Evolutionary conservation across 2,113 vertebrate species (phyloP).

Genomic region (Pedetes capensis): DNA sequence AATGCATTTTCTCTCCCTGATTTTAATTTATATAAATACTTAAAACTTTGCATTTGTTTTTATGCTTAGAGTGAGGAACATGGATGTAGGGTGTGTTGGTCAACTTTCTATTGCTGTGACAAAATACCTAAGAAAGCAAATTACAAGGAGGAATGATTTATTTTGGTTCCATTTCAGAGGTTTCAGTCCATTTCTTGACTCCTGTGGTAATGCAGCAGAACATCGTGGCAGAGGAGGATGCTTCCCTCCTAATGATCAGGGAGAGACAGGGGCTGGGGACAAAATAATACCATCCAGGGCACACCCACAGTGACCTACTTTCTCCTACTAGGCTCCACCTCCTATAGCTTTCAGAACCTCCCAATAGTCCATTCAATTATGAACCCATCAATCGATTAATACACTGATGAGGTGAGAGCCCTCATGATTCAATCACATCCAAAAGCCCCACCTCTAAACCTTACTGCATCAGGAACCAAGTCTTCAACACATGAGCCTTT

Average conservation of each 20-base stretch:
- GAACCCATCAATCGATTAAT: background rate
- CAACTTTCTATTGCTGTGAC: too few species aligned
- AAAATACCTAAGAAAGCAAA: background rate
- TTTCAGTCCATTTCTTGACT: background rate
- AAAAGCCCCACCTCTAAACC: background rate
- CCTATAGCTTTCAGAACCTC: background rate
- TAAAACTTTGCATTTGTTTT: slow-evolving; percentile 14
- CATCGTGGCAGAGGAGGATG: background rate
- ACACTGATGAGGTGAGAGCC: background rate
- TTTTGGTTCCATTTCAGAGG: background rate
- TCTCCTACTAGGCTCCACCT: background rate
- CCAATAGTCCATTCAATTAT: background rate
- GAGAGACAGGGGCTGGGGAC: background rate
- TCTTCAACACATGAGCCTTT: background rate
- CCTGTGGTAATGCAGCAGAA: background rate
- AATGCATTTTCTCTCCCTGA: background rate
- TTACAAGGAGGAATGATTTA: background rate
- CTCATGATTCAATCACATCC: background rate
- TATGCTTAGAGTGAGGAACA: background rate
- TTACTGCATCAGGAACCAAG: background rate
- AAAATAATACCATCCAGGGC: too few species aligned
- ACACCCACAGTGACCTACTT: background rate
- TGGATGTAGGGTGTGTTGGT: background rate
- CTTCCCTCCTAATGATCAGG: background rate
- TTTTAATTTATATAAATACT: slow-evolving; percentile 43